Evolutionary conservation across 2,888 invertebrate species (phyloP).

Genomic region (Xylota sylvarum): DNA sequence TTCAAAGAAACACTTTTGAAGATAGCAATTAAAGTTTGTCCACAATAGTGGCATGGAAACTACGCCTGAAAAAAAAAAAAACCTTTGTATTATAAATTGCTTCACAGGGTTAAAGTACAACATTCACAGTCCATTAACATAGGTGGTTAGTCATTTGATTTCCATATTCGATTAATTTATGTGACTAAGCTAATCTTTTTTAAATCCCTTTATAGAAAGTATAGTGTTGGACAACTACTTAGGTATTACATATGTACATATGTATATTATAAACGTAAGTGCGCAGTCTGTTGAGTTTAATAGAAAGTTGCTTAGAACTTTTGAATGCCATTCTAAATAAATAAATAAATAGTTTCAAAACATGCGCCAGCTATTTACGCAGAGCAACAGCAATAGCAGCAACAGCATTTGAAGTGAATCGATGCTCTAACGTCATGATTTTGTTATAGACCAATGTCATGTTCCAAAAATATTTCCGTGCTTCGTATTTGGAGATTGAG

Average conservation of each 20-base stretch:
- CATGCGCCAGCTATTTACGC: neutral
- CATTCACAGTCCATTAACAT: neutral
- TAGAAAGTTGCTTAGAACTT: neutral
- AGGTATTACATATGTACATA: neutral
- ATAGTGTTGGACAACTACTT: neutral
- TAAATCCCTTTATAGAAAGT: neutral
- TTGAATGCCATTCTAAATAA: conserved; percentile 7
- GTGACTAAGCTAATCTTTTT: neutral
- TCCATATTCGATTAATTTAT: neutral
- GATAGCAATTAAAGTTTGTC: neutral
- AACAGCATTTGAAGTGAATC: neutral
- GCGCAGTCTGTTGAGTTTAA: neutral
- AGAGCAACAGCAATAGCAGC: neutral
- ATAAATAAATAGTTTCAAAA: neutral
- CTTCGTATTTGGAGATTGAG: neutral
- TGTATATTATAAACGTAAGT: neutral
- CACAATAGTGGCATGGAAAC: neutral
- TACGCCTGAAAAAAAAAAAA: neutral
- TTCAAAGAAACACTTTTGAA: neutral
- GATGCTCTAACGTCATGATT: neutral
- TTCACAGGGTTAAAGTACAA: neutral
- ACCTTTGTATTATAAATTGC: neutral
- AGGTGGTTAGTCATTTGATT: neutral
- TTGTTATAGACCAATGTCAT: conserved; percentile 14
- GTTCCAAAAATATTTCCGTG: conserved; percentile 22